A percentile compares a stretch with the other conserved stretches of the same genome.
Evolutionary conservation across 2,888 invertebrate genomes (phyloP).

Genomic region (Monopis laevigella): DNA sequence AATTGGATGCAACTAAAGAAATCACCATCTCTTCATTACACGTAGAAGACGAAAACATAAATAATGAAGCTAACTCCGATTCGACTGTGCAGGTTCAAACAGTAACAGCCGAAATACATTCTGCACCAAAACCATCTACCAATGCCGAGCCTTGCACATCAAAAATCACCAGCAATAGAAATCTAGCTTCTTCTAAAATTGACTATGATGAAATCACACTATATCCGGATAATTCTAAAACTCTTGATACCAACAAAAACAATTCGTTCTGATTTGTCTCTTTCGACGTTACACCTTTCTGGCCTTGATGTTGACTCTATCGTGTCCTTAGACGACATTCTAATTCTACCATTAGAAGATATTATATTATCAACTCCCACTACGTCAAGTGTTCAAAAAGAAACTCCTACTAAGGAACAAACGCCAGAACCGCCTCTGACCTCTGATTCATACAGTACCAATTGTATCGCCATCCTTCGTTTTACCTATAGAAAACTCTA

Average conservation of each 20-base stretch:
- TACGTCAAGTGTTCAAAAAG: constrained; percentile 16
- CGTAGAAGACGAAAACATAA: constrained; percentile 15
- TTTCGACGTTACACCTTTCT: constrained; percentile 22
- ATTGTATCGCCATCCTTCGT: no score
- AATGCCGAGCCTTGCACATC: no score
- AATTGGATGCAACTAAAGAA: constrained; percentile 18
- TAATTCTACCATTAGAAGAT: constrained; percentile 19
- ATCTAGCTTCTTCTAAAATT: no score
- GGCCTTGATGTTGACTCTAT: constrained; percentile 18
- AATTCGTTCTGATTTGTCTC: no score
- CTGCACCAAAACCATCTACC: no score
- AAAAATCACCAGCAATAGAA: no score
- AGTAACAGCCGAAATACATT: constrained; percentile 15
- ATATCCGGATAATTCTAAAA: no score
- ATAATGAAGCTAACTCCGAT: constrained; percentile 16
- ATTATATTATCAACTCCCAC: constrained; percentile 15
- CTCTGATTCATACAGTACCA: no score
- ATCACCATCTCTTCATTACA: constrained; percentile 18
- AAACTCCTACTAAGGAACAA: constrained; percentile 10
- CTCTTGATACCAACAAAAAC: no score
- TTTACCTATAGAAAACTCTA: no score
- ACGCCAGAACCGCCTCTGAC: constrained; percentile 15
- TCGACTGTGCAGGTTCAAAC: constrained; percentile 18
- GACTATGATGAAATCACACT: no score
- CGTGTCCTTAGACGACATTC: constrained; percentile 22